A percentile compares a stretch with the other conserved stretches of the same genome.
These are phyloP conservation scores for Sus cebifrons DNA, from an alignment of 2,797 vertebrate species.

Conservation along the genomic window DNA sequence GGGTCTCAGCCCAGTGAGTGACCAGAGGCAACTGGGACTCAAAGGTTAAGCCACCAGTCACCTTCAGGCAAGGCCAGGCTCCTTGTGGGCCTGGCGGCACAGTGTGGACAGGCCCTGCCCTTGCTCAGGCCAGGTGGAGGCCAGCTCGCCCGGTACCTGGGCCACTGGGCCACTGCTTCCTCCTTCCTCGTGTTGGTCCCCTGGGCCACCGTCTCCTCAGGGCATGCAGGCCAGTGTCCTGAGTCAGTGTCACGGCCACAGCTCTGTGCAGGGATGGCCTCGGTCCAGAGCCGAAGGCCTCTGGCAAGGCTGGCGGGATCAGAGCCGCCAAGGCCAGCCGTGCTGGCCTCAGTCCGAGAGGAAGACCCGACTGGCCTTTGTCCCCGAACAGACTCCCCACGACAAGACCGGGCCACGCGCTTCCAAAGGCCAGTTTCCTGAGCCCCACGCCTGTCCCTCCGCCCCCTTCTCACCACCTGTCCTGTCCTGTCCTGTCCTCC, in stretches of 20 bases:
- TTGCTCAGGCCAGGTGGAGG: background rate
- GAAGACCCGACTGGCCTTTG: background rate
- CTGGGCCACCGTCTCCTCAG: background rate
- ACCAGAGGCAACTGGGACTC: background rate
- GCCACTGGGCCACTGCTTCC: background rate
- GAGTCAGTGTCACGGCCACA: background rate
- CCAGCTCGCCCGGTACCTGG: background rate
- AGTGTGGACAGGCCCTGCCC: background rate
- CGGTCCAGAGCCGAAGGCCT: background rate
- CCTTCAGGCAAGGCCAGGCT: background rate
- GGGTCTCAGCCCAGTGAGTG: background rate
- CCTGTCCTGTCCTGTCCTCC: background rate
- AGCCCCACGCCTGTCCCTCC: background rate
- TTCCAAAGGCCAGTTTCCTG: background rate
- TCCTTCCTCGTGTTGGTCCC: constrained; percentile 61
- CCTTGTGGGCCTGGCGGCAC: too few species aligned
- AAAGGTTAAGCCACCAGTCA: background rate
- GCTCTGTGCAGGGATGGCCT: background rate
- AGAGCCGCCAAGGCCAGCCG: background rate
- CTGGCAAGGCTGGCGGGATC: background rate
- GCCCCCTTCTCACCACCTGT: background rate
- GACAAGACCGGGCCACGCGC: background rate
- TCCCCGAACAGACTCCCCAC: background rate
- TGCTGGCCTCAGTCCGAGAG: background rate
- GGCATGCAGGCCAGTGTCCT: background rate